Percentiles rank a stretch among this genome's conserved stretches.
Conservation (phyloP, 2,113 vertebrate species). For the Talpa occidentalis region DNA sequence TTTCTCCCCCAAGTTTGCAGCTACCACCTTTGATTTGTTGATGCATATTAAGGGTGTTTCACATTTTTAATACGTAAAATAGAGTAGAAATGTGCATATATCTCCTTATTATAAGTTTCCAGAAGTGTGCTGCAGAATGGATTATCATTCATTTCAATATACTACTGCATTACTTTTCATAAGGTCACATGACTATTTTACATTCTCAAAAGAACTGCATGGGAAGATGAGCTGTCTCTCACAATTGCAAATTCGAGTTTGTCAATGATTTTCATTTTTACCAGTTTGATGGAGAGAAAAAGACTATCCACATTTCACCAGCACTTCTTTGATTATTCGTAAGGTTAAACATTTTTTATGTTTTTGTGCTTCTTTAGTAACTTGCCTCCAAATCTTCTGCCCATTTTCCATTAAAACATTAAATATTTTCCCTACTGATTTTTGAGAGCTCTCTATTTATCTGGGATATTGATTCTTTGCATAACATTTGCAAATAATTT, state of each 20-base stretch:
- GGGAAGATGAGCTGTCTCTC: not conserved
- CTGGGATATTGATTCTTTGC: slow-evolving; percentile 70
- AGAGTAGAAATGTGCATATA: not conserved
- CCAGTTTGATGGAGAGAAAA: not conserved
- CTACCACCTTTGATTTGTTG: not conserved
- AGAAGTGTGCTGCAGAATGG: not conserved
- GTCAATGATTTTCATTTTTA: slow-evolving; percentile 41
- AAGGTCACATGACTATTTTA: not conserved
- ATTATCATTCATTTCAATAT: not conserved
- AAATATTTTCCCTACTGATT: slow-evolving; percentile 70
- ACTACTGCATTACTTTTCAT: not conserved
- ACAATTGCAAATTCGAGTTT: not conserved
- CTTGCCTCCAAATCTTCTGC: slow-evolving; percentile 41
- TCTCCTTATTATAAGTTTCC: not conserved
- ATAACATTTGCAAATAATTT: slow-evolving; percentile 67
- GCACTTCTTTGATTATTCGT: slow-evolving; percentile 52
- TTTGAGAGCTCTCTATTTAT: slow-evolving; percentile 66
- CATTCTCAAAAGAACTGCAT: not conserved
- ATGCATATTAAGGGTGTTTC: slow-evolving; percentile 12
- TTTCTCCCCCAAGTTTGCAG: no score
- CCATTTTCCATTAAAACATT: slow-evolving; percentile 68
- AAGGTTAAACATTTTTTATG: slow-evolving; percentile 40
- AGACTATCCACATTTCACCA: slow-evolving; percentile 5
- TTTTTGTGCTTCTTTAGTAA: slow-evolving; percentile 46
- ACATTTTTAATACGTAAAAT: slow-evolving; percentile 36